Evolutionary conservation across 2,797 vertebrate species (phyloP).

Genomic region (Amazona finschi): DNA sequence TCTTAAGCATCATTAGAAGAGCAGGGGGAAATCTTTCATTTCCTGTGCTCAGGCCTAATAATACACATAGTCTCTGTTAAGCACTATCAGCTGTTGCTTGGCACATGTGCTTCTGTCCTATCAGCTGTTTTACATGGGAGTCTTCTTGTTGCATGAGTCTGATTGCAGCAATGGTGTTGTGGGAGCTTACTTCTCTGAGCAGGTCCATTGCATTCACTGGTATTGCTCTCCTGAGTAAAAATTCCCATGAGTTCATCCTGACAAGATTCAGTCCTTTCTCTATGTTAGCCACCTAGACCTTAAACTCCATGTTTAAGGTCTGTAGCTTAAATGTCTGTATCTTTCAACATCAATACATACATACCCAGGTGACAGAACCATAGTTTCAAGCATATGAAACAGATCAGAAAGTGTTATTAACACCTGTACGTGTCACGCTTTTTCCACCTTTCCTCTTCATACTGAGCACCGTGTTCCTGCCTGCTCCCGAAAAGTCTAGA

Average conservation of each 20-base stretch:
- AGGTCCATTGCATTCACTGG: not conserved
- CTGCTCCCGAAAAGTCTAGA: not conserved
- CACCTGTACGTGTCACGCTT: accelerated
- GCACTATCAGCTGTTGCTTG: not conserved
- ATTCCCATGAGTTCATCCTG: not conserved
- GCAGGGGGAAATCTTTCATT: constrained; percentile 22
- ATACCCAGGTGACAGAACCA: not conserved
- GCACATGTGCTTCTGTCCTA: not conserved
- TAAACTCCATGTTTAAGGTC: not conserved
- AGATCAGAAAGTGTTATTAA: not conserved
- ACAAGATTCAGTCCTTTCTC: not conserved
- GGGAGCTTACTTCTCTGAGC: not conserved
- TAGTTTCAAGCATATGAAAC: not conserved
- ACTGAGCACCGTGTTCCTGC: not conserved
- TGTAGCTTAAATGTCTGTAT: not conserved
- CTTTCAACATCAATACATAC: not conserved
- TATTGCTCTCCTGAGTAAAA: not conserved
- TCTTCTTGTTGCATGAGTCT: not conserved
- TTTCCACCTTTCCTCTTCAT: not conserved
- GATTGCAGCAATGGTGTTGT: not conserved
- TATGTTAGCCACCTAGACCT: not conserved
- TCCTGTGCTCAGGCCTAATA: not conserved
- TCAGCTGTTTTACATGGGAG: accelerated
- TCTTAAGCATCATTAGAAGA: constrained; percentile 15
- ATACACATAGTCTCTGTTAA: not conserved